These are phyloP conservation scores for Cyprinodon diabolis DNA, from an alignment of 2,797 vertebrate genomes.

Conservation along the genomic window DNA sequence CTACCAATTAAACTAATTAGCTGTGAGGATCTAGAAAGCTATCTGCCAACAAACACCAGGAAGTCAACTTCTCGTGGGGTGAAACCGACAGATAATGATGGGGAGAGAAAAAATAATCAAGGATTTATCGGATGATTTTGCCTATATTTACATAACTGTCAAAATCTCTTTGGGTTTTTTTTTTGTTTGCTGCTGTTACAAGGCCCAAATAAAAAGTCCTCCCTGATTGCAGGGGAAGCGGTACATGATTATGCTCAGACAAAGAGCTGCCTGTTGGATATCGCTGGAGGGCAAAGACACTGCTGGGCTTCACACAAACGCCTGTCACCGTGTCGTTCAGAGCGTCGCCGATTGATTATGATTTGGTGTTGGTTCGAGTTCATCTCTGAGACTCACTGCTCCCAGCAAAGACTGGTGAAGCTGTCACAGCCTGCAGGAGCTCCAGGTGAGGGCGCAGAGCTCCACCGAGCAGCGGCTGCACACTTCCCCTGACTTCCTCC, in stretches of 20 bases:
- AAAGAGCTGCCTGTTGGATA: constrained; percentile 51
- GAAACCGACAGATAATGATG: constrained; percentile 52
- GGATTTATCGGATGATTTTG: constrained; percentile 38
- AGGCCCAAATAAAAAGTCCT: constrained; percentile 58
- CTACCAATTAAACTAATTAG: constrained; percentile 20
- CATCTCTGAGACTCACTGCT: constrained; percentile 29
- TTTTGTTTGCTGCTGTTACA: constrained; percentile 33
- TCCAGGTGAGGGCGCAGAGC: constrained; percentile 25
- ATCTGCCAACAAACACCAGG: constrained; percentile 52
- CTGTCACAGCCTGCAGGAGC: constrained; percentile 45
- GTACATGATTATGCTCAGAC: constrained; percentile 59
- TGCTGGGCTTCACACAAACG: constrained; percentile 54
- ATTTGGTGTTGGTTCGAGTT: constrained; percentile 46
- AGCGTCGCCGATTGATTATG: constrained; percentile 53
- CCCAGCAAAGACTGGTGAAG: constrained; percentile 33
- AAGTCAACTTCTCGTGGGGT: constrained; percentile 39
- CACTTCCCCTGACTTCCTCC: constrained; percentile 38
- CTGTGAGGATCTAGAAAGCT: constrained; percentile 33
- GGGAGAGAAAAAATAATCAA: constrained; percentile 41
- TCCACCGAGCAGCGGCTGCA: constrained; percentile 27
- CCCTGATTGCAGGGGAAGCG: constrained; percentile 66
- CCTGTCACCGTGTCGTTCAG: constrained; percentile 48
- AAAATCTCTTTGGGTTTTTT: constrained; percentile 31
- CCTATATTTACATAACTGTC: constrained; percentile 54
- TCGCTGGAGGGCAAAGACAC: constrained; percentile 45